Evolutionary conservation across 2,888 invertebrate genomes (phyloP).

Genomic region (Acleris sparsana): DNA sequence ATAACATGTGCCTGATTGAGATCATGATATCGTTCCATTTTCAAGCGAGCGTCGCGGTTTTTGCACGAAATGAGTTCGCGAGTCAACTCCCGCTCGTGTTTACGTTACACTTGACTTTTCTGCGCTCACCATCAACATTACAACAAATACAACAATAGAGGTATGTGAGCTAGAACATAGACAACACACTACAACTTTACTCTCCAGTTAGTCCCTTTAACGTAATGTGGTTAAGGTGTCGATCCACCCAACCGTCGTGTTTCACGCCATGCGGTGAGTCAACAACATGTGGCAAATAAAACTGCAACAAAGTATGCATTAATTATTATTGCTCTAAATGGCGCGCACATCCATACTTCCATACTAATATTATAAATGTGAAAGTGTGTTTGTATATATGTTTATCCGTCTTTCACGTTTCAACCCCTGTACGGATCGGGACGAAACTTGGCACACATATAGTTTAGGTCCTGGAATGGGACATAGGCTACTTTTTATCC

Average conservation of each 20-base stretch:
- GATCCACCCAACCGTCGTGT: slow-evolving; percentile 32
- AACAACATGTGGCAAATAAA: slow-evolving; percentile 42
- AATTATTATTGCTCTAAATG: background rate
- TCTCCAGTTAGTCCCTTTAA: slow-evolving; percentile 38
- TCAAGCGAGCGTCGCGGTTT: background rate
- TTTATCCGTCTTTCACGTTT: no score
- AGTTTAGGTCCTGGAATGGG: no score
- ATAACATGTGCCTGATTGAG: background rate
- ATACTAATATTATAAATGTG: no score
- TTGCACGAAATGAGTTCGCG: background rate
- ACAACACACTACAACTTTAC: slow-evolving; percentile 9
- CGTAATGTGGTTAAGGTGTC: slow-evolving; percentile 6
- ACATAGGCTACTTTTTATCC: no score
- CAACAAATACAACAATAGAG: background rate
- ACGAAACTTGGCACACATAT: no score
- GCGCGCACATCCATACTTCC: no score
- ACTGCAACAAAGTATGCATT: background rate
- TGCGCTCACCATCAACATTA: background rate
- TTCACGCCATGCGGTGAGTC: slow-evolving; percentile 46
- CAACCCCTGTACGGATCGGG: no score
- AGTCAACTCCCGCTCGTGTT: background rate
- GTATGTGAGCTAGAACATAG: background rate
- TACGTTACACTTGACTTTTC: slow-evolving; percentile 1
- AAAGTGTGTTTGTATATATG: no score
- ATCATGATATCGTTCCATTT: background rate